Base-by-base conservation (phyloP, 2,113 vertebrate species). In the Xiphophorus maculatus region DNA sequence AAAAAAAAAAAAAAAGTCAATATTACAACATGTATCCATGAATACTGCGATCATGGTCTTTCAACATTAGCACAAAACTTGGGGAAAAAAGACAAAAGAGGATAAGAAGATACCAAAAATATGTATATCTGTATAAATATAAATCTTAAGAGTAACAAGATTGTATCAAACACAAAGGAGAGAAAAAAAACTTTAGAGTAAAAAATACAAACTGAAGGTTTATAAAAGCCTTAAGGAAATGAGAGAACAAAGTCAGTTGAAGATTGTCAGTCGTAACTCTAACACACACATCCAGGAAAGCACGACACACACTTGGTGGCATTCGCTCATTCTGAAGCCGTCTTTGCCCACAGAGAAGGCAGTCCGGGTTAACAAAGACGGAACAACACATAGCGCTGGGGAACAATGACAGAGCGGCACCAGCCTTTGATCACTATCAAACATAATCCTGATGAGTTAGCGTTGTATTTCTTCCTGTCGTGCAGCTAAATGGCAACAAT, bases 1-100 rank as follows among this genome's bases (percentile, higher is more conserved):
- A 97, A 97, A 97, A 98, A 97, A 86, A 81, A 28, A 73, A 98
- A 97, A 86, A 81, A 73, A 76, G 86, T 94, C 89, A 90, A 90
- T 90, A 93, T 90, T 80, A 93, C 92, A 92, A 88, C 76, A 85
- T 87, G 83, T 85, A 87, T 95, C 35, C 35, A 37, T 37, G 35
- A 94, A 93, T 93, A 94, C 92, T 94, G 93, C 80, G 86, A 89
- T 93, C 85, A 91, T 70, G 69, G 74, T 86, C 80, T 92, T 92
- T 87, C 81, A 93, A 93, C 87, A 86, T 91, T 90, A 93, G 90
- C 91, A 92, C 83, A 83, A 70, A 68, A 84, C 33, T 51, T 81
- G 64, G 68, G 83, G 77, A 22, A 71, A 81, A 87, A 30, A 63
- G 44, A 66, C 76, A 84, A 88, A 83, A 42, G 22, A 54, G 51